Evolutionary conservation across 30 jellyfish, hydroid and myxozoan genomes (phyloP), one percentile per base, ranked within the genome.

Genomic region (Hydractinia echinata): DNA sequence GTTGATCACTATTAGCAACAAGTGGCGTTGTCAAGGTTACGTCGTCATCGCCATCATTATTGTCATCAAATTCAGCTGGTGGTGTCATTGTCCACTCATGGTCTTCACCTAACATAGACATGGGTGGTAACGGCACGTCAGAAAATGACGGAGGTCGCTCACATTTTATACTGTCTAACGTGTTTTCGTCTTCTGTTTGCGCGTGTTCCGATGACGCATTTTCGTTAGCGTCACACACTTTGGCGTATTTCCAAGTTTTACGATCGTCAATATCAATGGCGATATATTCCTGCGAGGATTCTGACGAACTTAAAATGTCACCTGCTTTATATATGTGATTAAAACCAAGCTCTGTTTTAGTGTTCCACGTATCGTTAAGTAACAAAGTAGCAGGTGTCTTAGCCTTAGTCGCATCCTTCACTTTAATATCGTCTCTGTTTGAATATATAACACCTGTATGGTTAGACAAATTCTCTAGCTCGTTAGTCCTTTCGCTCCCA

Each of bases 41-140:
- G 81, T 71, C 81, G 14, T 11, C 60, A 20, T 71, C 81, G 51
- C 19, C 66, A 1, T 76, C 79, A 54, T 19, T 19, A 53, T 51
- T 58, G 79, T 76, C 84, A 9, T 9, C 21, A 77, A 52, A 77
- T 54, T 56, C 85, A 14, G 91, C 78, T 16, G 96, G 96, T 18
- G 96, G 79, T 5, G 85, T 76, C 50, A 79, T 55, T 10, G 83
- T 83, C 20, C 89, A 73, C 11, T 70, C 87, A 13, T 66, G 81
- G 44, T 66, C 67, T 55, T 85, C 89, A 60, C 54, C 76, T 4
- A 89, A 89, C 97, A 89, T 89, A 39, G 84, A 79, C 61, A 77
- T 55, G 5, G 97, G 97, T 5, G 97, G 97, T 4, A 89, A 82
- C 6, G 97, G 97, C 21, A 89, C 91, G 61, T 89, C 97, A 4